Base-by-base conservation (phyloP, 2,113 vertebrate species). In the Sprattus sprattus region DNA sequence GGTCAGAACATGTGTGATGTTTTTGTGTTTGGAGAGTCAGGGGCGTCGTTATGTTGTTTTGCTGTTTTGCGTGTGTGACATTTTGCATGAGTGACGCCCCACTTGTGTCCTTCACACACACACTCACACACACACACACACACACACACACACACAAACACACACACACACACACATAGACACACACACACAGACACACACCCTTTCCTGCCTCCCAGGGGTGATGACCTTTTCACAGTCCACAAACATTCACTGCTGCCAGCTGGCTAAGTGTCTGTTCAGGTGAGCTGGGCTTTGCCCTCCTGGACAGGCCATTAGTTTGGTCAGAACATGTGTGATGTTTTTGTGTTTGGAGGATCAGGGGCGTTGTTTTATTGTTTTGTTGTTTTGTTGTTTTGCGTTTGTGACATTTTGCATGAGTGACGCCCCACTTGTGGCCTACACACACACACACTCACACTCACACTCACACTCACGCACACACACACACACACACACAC, bases 181-280 rank as follows among this genome's bases (percentile, higher is more conserved):
- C n/a, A n/a, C n/a, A n/a, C n/a, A n/a, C n/a, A n/a, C n/a, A n/a
- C n/a, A n/a, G n/a, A n/a, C n/a, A n/a, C n/a, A n/a, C n/a, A 82
- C 85, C 87, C 84, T 87, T 87, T 88, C 46, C 57, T 22, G 67
- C 78, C 57, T 88, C 57, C 85, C 85, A 28, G 39, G 86, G 45
- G 80, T 84, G 80, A 85, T 64, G 84, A 85, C 83, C 64, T 90
- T 87, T 83, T 71, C 84, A 89, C 81, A 84, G 64, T 75, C 47
- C 81, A 80, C 78, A 85, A 78, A 86, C 81, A 81, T 71, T 10
- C 10, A 39, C 60, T 71, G 52, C 71, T 47, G 57, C 13, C 3
- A 11, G 25, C 28, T 45, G 9, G 16, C 28, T 28, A 10, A 28
- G 4, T 28, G 67, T 39, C 39, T 32, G 39, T 20, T 57, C 54